Percentiles rank a stretch among this genome's conserved stretches.
These are phyloP conservation scores for Parotia lawesii DNA, from an alignment of 2,113 vertebrate genomes.

Conservation along the genomic window DNA sequence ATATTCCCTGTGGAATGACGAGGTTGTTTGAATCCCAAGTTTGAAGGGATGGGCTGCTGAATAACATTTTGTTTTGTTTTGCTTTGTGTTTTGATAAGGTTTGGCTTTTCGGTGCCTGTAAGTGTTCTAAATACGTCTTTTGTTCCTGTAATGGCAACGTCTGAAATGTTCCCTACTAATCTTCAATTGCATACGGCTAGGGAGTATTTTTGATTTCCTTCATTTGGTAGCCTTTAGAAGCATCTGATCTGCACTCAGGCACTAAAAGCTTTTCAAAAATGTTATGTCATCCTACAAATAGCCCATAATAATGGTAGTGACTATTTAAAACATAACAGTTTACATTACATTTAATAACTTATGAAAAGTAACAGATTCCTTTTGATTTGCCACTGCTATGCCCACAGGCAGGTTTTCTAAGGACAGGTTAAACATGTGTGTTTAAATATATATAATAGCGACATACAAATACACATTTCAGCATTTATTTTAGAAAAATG, in stretches of 20 bases:
- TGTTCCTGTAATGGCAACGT: not conserved
- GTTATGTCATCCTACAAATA: not conserved
- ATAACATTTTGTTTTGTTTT: not conserved
- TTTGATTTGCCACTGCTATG: not conserved
- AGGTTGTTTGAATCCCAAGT: not conserved
- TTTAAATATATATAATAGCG: not conserved
- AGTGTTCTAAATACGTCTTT: not conserved
- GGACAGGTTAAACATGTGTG: not conserved
- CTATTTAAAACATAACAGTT: not conserved
- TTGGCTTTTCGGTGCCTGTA: not conserved
- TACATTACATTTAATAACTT: not conserved
- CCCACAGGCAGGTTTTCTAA: not conserved
- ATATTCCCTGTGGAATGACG: not conserved
- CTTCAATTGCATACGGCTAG: not conserved
- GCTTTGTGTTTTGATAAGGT: not conserved
- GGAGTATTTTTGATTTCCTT: not conserved
- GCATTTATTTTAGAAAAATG: not conserved
- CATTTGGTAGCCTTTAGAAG: not conserved
- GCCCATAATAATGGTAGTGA: not conserved
- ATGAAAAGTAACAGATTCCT: not conserved
- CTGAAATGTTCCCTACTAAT: not conserved
- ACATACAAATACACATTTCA: not conserved
- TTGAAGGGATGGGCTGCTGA: slow-evolving; percentile 15
- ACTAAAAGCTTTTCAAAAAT: not conserved
- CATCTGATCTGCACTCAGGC: not conserved